Evolutionary conservation across 2,113 vertebrate species (phyloP).

Genomic region (Pedetes capensis): DNA sequence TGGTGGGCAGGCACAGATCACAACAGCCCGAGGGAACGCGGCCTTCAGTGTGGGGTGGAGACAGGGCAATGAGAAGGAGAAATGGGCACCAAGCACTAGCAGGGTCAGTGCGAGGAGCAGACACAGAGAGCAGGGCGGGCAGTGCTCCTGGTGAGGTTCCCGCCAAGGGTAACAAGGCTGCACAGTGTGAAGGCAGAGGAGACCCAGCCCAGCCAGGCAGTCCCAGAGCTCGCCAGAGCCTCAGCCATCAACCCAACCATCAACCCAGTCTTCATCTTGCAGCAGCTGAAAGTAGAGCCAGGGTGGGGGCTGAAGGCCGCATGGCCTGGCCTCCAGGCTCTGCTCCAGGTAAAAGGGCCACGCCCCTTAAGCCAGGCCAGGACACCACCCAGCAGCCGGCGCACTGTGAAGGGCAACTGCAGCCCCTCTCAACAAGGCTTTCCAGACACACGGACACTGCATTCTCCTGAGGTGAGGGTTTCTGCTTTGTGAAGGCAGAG

Average conservation of each 20-base stretch:
- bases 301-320: no score
- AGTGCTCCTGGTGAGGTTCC: background rate
- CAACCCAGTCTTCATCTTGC: no score
- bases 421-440: fast-evolving
- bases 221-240: background rate
- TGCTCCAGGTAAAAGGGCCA: background rate
- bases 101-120: fast-evolving
- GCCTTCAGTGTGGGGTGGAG: no score
- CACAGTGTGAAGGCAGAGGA: background rate
- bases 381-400: fast-evolving
- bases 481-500: background rate
- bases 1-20: fast-evolving
- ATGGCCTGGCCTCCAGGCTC: background rate
- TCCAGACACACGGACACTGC: background rate
- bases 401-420: fast-evolving
- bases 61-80: no score
- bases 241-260: background rate
- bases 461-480: background rate
- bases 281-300: background rate
- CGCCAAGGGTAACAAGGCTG: fast-evolving
- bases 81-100: fast-evolving
- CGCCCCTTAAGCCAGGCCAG: no score
- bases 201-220: fast-evolving
- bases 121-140: background rate
- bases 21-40: background rate